A percentile compares a stretch with the other conserved stretches of the same genome.
Evolutionary conservation across 2,113 vertebrate species (phyloP).

Genomic region (Dromaius novaehollandiae): DNA sequence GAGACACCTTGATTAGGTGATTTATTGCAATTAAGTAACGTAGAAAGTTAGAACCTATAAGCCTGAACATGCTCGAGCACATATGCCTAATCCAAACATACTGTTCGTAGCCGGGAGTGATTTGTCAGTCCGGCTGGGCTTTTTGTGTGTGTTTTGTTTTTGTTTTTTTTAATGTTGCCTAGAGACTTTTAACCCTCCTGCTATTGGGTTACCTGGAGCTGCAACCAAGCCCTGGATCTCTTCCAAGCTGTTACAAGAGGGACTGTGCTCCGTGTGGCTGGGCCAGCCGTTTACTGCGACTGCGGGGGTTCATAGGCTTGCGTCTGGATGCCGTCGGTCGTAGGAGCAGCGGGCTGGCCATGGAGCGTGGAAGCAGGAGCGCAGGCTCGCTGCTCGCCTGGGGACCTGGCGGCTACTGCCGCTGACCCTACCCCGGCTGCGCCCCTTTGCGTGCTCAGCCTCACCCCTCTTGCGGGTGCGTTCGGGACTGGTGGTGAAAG

Average conservation of each 20-base stretch:
- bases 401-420: neutral
- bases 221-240: neutral
- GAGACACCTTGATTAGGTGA: neutral
- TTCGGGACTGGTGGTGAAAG: neutral
- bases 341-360: neutral
- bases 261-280: neutral
- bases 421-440: neutral
- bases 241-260: slow-evolving; percentile 30
- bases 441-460: neutral
- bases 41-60: neutral
- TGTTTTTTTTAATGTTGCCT: neutral
- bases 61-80: slow-evolving; percentile 2
- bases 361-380: too few species aligned
- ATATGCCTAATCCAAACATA: neutral
- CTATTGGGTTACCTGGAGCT: slow-evolving; percentile 5
- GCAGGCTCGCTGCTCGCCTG: neutral
- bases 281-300: neutral
- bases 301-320: neutral
- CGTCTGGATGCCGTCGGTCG: neutral
- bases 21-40: slow-evolving; percentile 11
- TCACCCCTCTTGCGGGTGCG: neutral
- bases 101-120: neutral
- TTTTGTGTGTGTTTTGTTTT: neutral
- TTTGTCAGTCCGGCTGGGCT: neutral
- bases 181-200: slow-evolving; percentile 3